These are phyloP conservation scores for Hippocampus guttulatus DNA, from an alignment of 2,113 vertebrate species.

Conservation along the genomic window DNA sequence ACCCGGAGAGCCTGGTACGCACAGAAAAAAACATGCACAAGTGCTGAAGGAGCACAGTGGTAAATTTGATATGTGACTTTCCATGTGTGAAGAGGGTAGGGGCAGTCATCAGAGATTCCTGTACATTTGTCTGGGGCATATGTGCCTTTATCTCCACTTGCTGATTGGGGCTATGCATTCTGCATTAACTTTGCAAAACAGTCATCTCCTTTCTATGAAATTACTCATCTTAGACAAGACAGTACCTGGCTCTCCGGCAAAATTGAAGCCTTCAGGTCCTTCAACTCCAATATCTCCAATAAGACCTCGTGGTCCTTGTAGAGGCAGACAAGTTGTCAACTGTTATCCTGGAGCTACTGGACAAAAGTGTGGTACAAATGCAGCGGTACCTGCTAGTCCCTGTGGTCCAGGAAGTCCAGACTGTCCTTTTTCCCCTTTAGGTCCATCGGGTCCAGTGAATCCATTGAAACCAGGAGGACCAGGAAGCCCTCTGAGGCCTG, in stretches of 20 bases:
- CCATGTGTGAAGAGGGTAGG: neutral
- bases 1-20: conserved; percentile 50
- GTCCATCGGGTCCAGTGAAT: conserved; percentile 52
- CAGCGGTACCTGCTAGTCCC: conserved; percentile 57
- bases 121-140: neutral
- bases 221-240: neutral
- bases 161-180: neutral
- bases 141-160: neutral
- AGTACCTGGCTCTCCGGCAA: conserved; percentile 53
- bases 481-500: conserved; percentile 36
- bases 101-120: neutral
- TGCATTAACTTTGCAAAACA: neutral
- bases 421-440: conserved; percentile 62
- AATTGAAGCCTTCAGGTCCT: conserved; percentile 57
- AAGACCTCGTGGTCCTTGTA: conserved; percentile 50
- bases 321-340: neutral
- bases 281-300: conserved; percentile 58
- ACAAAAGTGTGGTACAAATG: neutral
- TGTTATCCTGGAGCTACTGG: neutral
- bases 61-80: neutral
- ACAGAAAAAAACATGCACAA: conserved; percentile 1
- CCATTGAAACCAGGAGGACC: conserved; percentile 55
- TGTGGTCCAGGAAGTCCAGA: conserved; percentile 30
- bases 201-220: neutral
- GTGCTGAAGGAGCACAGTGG: neutral